Percentiles rank a stretch among this genome's conserved stretches.
These are phyloP conservation scores for human DNA, from an alignment of 2,113 vertebrate genomes.

Conservation along the genomic window GRCh38 chr1:21111501-21112000, in stretches of 20 bases:
- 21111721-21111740: not conserved
- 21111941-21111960: not conserved
- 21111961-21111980: not conserved
- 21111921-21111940: not conserved
- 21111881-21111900: not conserved
- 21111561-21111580: not conserved
- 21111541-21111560: not conserved
- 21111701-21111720: not conserved
- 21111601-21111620: not conserved
- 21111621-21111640: not conserved
- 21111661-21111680: not conserved
- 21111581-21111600: not conserved
- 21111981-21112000: not conserved
- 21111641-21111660: not conserved
- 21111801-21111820: not conserved
- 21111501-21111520: not conserved
- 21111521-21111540: not conserved
- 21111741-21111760: not conserved
- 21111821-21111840: not conserved
- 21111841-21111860: not conserved
- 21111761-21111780: not conserved
- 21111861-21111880: not conserved
- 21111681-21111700: not conserved
- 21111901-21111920: not conserved
- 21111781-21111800: not conserved